Evolutionary conservation across 2,797 vertebrate genomes (phyloP).

Genomic region (Rhinichthys osculus): DNA sequence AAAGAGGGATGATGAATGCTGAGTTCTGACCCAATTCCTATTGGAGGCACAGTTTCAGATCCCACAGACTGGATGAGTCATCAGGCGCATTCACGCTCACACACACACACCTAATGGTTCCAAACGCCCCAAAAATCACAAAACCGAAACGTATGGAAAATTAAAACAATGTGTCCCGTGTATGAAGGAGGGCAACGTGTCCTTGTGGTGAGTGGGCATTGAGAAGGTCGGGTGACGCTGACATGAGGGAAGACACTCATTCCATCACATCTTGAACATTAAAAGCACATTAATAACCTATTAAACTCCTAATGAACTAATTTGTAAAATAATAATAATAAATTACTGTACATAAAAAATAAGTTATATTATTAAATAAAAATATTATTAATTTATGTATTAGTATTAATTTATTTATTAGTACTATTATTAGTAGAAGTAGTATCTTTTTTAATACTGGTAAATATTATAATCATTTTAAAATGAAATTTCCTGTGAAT

Average conservation of each 20-base stretch:
- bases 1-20: conserved; percentile 3
- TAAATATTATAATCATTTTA: neutral
- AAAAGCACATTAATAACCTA: neutral
- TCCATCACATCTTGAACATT: neutral
- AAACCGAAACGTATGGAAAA: neutral
- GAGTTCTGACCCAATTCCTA: conserved; percentile 55
- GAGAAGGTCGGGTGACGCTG: neutral
- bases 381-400: neutral
- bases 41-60: conserved; percentile 52
- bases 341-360: neutral
- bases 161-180: neutral
- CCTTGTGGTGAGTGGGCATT: neutral
- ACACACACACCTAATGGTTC: conserved; percentile 8
- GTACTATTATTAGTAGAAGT: neutral
- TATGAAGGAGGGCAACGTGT: neutral
- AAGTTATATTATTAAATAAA: neutral
- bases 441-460: neutral
- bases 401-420: neutral
- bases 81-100: conserved; percentile 20
- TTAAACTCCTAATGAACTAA: neutral
- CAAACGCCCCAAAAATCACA: neutral
- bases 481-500: neutral
- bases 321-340: neutral
- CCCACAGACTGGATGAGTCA: conserved; percentile 60
- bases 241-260: neutral